phyloP scores from a whole-genome alignment of 1,140 invertebrate genomes.

The Homalodisca vitripennis region DNA sequence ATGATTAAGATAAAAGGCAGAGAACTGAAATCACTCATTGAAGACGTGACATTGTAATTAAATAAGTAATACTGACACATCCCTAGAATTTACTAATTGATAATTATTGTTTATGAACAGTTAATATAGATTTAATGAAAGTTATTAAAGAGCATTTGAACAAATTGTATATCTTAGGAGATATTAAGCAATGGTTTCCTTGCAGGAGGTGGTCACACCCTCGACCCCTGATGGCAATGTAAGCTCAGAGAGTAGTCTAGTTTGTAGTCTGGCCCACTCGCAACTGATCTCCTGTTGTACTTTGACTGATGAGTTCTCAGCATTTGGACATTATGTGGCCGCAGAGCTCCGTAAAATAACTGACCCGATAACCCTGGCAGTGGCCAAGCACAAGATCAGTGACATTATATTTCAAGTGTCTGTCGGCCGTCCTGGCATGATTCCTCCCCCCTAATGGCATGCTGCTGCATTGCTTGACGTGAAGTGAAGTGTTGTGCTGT shows the following conservation, averaged over 20 bases:
- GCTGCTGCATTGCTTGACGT: no score
- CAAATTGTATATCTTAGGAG: no score
- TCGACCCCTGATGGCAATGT: background rate
- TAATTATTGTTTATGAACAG: no score
- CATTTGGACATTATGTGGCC: slow-evolving; percentile 10
- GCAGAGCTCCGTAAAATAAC: slow-evolving; percentile 23
- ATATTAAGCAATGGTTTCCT: no score
- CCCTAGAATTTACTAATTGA: no score
- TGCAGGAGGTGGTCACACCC: no score
- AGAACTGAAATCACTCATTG: no score
- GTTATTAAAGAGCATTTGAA: no score
- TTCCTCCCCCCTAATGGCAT: background rate
- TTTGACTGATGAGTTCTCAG: slow-evolving; percentile 2
- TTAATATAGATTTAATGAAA: no score
- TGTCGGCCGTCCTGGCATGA: background rate
- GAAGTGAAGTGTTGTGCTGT: background rate
- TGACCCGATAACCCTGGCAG: slow-evolving; percentile 10
- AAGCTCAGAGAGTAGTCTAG: slow-evolving; percentile 20
- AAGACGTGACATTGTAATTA: no score
- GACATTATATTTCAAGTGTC: slow-evolving; percentile 3
- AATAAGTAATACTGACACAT: no score
- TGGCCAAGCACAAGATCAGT: slow-evolving; percentile 18
- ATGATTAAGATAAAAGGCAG: no score
- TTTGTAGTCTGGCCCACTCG: background rate
- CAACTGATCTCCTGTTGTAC: background rate